Percentiles rank a stretch among this genome's conserved stretches.
Evolutionary conservation across 2,888 invertebrate species (phyloP).

Genomic region (Carcina quercana): DNA sequence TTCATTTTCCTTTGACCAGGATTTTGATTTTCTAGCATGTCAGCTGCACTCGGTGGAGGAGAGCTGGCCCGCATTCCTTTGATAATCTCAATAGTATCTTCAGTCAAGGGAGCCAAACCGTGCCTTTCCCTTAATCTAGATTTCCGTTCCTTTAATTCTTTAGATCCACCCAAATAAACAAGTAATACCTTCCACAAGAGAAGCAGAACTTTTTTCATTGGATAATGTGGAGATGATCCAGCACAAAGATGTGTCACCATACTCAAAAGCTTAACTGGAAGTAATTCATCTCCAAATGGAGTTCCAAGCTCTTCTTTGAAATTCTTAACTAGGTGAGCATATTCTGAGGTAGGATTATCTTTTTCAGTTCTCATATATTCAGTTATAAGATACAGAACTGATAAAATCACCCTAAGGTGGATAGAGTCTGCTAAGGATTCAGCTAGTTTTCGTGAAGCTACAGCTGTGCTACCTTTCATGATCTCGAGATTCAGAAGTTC

Average conservation of each 20-base stretch:
- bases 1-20: conserved; percentile 77
- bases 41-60: conserved; percentile 94
- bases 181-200: conserved; percentile 96
- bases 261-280: conserved; percentile 91
- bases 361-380: conserved; percentile 91
- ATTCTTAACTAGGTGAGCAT: conserved; percentile 67
- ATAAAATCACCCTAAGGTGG: conserved; percentile 93
- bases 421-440: conserved; percentile 84
- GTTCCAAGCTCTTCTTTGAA: conserved; percentile 77
- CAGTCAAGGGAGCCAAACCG: conserved; percentile 84
- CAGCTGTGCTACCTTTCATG: conserved; percentile 78
- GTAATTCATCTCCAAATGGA: conserved; percentile 83
- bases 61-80: conserved; percentile 95
- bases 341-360: conserved; percentile 62
- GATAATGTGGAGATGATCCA: conserved; percentile 96
- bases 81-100: conserved; percentile 97
- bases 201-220: conserved; percentile 97
- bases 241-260: conserved; percentile 98
- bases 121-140: conserved; percentile 78
- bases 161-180: conserved; percentile 93
- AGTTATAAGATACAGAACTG: conserved; percentile 95
- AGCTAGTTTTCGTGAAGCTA: conserved; percentile 61
- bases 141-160: conserved; percentile 86
- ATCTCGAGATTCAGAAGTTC: conserved; percentile 97
- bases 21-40: conserved; percentile 90